Evolutionary conservation across 2,797 vertebrate genomes (phyloP).

Genomic region (Tolypeutes matacus): DNA sequence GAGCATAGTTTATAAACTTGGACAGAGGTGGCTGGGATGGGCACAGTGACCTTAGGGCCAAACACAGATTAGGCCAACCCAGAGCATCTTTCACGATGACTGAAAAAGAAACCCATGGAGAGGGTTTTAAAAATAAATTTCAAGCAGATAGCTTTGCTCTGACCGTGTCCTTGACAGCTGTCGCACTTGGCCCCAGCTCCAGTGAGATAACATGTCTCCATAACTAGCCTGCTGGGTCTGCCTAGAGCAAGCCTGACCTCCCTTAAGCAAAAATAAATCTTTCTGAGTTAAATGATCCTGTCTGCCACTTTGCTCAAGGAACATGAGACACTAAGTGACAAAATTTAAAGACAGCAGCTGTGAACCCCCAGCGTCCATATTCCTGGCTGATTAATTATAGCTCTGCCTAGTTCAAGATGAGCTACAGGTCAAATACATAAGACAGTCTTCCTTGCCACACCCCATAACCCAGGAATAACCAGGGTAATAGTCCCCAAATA

Average conservation of each 20-base stretch:
- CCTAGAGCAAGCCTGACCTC: slow-evolving; percentile 39
- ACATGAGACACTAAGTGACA: slow-evolving; percentile 63
- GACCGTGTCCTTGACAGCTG: slow-evolving; percentile 9
- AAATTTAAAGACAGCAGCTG: slow-evolving; percentile 53
- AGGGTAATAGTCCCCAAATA: slow-evolving; percentile 5
- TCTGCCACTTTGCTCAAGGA: slow-evolving; percentile 63
- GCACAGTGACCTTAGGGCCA: background rate
- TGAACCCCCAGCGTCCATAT: slow-evolving; percentile 51
- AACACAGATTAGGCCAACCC: background rate
- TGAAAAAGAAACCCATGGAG: slow-evolving; percentile 41
- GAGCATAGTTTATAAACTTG: background rate
- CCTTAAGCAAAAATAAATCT: slow-evolving; percentile 72
- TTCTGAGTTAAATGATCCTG: slow-evolving; percentile 58
- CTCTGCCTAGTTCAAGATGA: slow-evolving; percentile 67
- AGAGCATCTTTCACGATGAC: background rate
- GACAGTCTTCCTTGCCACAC: slow-evolving; percentile 49
- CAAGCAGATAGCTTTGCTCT: background rate
- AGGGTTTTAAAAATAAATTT: slow-evolving; percentile 49
- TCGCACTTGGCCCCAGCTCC: background rate
- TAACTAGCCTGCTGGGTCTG: slow-evolving; percentile 12
- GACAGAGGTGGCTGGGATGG: background rate
- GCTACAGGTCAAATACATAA: slow-evolving; percentile 44
- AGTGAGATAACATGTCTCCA: slow-evolving; percentile 18
- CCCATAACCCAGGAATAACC: slow-evolving; percentile 1
- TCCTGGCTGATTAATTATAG: slow-evolving; percentile 61